These are phyloP conservation scores for Lepidurus couesii DNA, from an alignment of 1,140 invertebrate genomes.

Conservation along the genomic window DNA sequence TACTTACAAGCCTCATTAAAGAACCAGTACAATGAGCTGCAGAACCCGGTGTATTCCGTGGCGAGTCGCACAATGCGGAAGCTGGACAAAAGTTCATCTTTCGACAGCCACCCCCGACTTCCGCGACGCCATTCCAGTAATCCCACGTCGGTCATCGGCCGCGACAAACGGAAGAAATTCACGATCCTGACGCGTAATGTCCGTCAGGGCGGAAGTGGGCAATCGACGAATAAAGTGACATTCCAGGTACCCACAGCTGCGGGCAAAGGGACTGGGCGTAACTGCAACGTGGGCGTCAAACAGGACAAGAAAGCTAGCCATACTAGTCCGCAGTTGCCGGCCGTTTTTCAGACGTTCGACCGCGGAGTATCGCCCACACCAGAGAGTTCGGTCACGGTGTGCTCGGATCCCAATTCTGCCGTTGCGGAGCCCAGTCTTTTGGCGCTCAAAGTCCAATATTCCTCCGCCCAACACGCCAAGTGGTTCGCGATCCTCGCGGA, in stretches of 20 bases:
- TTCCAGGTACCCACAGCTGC: neutral
- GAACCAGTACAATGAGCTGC: neutral
- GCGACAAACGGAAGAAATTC: neutral
- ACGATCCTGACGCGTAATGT: neutral
- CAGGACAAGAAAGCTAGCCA: neutral
- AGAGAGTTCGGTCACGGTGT: neutral
- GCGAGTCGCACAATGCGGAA: neutral
- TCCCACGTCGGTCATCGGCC: neutral
- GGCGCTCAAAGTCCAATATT: neutral
- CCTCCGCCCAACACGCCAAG: neutral
- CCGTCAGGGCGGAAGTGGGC: neutral
- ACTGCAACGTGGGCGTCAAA: neutral
- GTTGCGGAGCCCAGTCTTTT: neutral
- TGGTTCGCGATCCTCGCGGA: neutral
- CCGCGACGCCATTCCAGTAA: neutral
- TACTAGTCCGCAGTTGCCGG: neutral
- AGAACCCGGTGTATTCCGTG: neutral
- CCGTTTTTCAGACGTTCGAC: neutral
- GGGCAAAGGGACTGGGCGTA: neutral
- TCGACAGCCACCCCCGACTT: neutral
- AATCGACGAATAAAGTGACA: neutral
- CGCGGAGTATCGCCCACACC: conserved; percentile 11
- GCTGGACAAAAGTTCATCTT: neutral
- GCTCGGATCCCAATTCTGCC: neutral
- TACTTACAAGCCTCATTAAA: neutral